Percentiles rank a stretch among this genome's conserved stretches.
phyloP scores from a whole-genome alignment of 1,140 invertebrate species.

The Ephestia elutella region DNA sequence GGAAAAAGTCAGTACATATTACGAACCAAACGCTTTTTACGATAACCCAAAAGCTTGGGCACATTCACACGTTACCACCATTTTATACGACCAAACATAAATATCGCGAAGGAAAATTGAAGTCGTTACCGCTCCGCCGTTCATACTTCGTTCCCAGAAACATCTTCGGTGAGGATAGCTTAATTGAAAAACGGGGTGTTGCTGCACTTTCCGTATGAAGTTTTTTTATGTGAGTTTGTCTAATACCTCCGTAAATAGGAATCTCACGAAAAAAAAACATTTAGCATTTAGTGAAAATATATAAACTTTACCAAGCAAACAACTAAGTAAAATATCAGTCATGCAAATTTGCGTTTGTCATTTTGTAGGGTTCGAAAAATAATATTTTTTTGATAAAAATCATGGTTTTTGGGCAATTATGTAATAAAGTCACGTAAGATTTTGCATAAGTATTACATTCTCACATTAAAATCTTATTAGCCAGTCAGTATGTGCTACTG shows the following conservation, averaged over 20 bases:
- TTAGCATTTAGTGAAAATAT: too few species aligned
- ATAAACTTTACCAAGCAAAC: too few species aligned
- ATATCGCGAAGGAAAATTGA: constrained; percentile 2
- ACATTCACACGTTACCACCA: background rate
- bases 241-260: too few species aligned
- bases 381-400: too few species aligned
- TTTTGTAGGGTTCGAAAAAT: too few species aligned
- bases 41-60: background rate
- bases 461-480: background rate
- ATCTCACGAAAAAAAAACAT: background rate
- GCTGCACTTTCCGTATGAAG: too few species aligned
- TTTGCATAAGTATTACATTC: background rate
- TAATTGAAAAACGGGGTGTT: background rate
- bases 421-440: constrained; percentile 1
- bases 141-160: background rate
- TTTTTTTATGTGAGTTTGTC: too few species aligned
- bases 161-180: background rate
- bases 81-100: background rate
- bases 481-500: background rate
- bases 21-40: background rate
- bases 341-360: background rate
- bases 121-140: background rate
- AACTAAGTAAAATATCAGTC: too few species aligned
- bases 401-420: background rate
- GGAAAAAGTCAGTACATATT: too few species aligned